Conservation (phyloP, 2,888 invertebrate species). For the Aspidapion aeneum region DNA sequence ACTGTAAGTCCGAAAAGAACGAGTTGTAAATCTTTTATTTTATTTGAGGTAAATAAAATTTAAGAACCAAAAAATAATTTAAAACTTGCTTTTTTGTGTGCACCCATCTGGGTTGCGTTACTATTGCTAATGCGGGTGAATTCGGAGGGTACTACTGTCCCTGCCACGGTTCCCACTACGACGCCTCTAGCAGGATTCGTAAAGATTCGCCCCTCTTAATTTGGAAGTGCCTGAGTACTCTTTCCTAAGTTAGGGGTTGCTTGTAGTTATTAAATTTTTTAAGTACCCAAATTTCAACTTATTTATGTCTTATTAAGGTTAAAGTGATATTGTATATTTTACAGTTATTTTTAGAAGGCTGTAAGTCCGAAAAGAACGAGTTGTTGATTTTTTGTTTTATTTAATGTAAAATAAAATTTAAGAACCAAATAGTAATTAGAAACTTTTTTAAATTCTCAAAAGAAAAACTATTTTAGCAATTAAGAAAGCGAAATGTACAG, state of each 20-base stretch:
- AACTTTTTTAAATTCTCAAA: no score
- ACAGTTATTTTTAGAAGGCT: no score
- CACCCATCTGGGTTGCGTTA: slow-evolving; percentile 97
- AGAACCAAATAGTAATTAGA: no score
- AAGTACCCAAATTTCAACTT: no score
- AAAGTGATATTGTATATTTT: no score
- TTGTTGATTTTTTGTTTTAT: no score
- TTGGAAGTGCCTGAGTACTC: slow-evolving; percentile 85
- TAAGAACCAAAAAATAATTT: no score
- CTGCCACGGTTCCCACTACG: slow-evolving; percentile 99
- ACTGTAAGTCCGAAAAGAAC: neutral
- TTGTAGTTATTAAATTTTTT: slow-evolving; percentile 84
- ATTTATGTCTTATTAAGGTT: no score
- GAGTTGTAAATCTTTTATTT: neutral
- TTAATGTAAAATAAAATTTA: neutral
- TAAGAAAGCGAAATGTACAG: no score
- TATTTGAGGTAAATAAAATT: neutral
- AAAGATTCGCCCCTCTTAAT: slow-evolving; percentile 96
- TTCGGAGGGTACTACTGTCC: slow-evolving; percentile 99
- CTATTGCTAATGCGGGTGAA: slow-evolving; percentile 90
- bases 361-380: no score
- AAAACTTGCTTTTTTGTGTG: no score
- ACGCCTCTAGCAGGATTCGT: slow-evolving; percentile 96
- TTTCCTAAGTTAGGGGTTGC: slow-evolving; percentile 64
- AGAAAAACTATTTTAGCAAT: no score